A percentile compares a stretch with the other conserved stretches of the same genome.
Evolutionary conservation across 1,140 invertebrate species (phyloP).

Genomic region (Xylocopa sonorina): DNA sequence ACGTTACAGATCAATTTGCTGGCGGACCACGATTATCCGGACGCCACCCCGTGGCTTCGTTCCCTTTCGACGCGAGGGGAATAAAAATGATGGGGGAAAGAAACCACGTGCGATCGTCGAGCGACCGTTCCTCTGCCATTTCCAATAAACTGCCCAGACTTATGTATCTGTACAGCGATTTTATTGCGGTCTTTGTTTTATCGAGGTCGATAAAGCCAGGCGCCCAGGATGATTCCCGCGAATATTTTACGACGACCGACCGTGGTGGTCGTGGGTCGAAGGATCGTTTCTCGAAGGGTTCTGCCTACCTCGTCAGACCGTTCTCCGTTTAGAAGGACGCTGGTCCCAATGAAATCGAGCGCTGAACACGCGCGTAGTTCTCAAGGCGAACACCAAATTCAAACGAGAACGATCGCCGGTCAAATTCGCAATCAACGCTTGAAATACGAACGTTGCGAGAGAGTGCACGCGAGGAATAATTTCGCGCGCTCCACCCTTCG

Average conservation of each 20-base stretch:
- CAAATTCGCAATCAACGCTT: neutral
- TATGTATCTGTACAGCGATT: neutral
- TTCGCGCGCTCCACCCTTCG: too few relatives aligned
- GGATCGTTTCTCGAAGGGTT: neutral
- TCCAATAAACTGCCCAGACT: neutral
- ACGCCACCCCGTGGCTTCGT: too few relatives aligned
- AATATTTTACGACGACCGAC: neutral
- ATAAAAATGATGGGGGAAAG: neutral
- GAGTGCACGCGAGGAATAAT: too few relatives aligned
- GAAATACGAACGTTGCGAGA: too few relatives aligned
- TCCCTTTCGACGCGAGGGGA: too few relatives aligned
- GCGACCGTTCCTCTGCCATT: neutral
- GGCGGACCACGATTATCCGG: too few relatives aligned
- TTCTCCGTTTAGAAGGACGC: neutral
- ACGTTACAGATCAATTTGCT: too few relatives aligned
- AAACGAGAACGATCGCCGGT: neutral
- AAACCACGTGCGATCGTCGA: neutral
- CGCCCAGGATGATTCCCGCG: neutral
- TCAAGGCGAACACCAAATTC: neutral
- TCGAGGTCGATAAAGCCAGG: neutral
- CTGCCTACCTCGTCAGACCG: neutral
- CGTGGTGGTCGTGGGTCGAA: neutral
- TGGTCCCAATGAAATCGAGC: neutral
- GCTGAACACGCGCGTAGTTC: too few relatives aligned
- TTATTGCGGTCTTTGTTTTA: neutral